A percentile compares a stretch with the other conserved stretches of the same genome.
Evolutionary conservation across 2,888 invertebrate species (phyloP).

Genomic region (Drosophila infuscata): DNA sequence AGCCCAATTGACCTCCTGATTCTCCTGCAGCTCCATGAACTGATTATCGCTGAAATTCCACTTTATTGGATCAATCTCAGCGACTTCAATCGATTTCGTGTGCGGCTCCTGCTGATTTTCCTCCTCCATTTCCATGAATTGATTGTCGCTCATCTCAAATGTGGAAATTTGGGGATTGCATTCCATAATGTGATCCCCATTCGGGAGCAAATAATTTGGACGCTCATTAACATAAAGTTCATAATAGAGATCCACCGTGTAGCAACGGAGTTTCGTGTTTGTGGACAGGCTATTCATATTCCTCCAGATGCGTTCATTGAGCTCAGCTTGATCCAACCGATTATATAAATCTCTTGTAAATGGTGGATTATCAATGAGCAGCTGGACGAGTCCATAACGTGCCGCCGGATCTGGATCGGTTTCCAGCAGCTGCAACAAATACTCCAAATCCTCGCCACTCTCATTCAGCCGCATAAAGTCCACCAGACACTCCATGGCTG

Average conservation of each 20-base stretch:
- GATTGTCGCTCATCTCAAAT: background rate
- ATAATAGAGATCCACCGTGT: slow-evolving; percentile 96
- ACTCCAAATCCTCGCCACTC: slow-evolving; percentile 92
- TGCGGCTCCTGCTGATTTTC: background rate
- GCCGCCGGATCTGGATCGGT: slow-evolving; percentile 94
- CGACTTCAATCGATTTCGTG: background rate
- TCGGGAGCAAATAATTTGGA: slow-evolving; percentile 91
- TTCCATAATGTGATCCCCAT: slow-evolving; percentile 87
- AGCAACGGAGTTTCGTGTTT: slow-evolving; percentile 95
- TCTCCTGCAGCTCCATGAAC: slow-evolving; percentile 19
- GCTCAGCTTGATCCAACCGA: slow-evolving; percentile 90
- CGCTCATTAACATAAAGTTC: slow-evolving; percentile 93
- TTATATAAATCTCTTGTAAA: slow-evolving; percentile 90
- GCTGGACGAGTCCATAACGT: slow-evolving; percentile 90
- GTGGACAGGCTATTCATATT: slow-evolving; percentile 93
- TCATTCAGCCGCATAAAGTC: slow-evolving; percentile 96
- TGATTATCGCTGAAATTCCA: background rate
- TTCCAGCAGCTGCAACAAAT: slow-evolving; percentile 93
- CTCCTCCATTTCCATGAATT: too few species aligned
- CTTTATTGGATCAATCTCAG: background rate
- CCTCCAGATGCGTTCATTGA: slow-evolving; percentile 94
- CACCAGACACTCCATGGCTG: slow-evolving; percentile 96
- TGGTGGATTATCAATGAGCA: slow-evolving; percentile 92
- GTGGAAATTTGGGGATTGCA: background rate
- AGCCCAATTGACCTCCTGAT: too few species aligned